These are phyloP conservation scores for Caenorhabditis drosophilae DNA, from an alignment of 2,888 invertebrate genomes.

Conservation along the genomic window DNA sequence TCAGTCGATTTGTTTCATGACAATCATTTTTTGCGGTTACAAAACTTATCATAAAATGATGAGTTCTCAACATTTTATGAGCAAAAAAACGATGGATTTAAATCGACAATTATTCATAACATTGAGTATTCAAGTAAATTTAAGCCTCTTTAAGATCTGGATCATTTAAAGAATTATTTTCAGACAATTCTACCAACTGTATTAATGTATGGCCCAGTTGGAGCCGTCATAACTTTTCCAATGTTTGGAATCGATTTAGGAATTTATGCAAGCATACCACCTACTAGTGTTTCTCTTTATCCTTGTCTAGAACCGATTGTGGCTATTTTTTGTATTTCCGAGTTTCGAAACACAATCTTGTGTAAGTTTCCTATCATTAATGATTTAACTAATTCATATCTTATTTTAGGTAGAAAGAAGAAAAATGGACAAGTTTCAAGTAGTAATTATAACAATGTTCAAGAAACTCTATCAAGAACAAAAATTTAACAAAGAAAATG, in stretches of 20 bases:
- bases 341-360: slow-evolving; percentile 16
- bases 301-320: slow-evolving; percentile 34
- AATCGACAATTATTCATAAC: slow-evolving; percentile 3
- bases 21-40: not conserved
- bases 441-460: not conserved
- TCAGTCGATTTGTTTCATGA: not conserved
- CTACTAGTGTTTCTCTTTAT: slow-evolving; percentile 22
- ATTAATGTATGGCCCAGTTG: slow-evolving; percentile 28
- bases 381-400: slow-evolving; percentile 16
- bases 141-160: not conserved
- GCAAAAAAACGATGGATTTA: not conserved
- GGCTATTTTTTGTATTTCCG: slow-evolving; percentile 29
- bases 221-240: slow-evolving; percentile 23
- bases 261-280: slow-evolving; percentile 13
- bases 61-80: not conserved
- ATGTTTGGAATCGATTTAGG: slow-evolving; percentile 15
- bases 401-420: slow-evolving; percentile 6
- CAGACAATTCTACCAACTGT: slow-evolving; percentile 29
- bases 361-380: slow-evolving; percentile 8
- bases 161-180: not conserved
- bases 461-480: too few species aligned
- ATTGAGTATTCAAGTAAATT: not conserved
- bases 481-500: too few species aligned
- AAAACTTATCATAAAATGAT: not conserved
- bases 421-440: not conserved